Evolutionary conservation across 2,888 invertebrate genomes (phyloP), one percentile per base, ranked within the genome.

Genomic region (Acleris emargana): DNA sequence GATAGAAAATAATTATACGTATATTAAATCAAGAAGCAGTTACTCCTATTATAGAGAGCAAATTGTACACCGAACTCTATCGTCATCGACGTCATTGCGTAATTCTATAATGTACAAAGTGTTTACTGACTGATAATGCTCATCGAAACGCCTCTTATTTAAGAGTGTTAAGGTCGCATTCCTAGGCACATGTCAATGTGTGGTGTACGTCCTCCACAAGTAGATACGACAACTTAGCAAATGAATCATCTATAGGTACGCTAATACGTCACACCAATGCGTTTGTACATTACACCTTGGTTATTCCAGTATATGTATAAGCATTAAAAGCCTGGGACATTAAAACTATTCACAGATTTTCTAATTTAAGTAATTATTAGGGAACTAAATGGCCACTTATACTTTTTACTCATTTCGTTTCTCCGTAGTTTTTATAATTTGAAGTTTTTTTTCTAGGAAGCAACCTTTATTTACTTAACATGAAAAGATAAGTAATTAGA

Each of bases 131-230:
- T 79, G 82, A 86, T 87, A 87, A 79, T 78, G 79, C 73, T 74
- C 74, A 72, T 69, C 72, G 72, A 72, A 76, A 76, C 72, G 79
- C 80, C 77, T 80, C 77, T 81, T 80, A 66, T 78, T 70, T 73
- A 77, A 76, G 38, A 83, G 76, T 83, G 82, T 84, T 82, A 88
- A 83, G 78, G 81, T 83, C 84, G 75, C 89, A 91, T 91, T 89
- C 91, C 86, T 76, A 71, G 77, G 79, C 78, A 84, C 83, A 86
- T 88, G 89, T 87, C 89, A 57, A 57, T 22, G 45, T 52, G 17
- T 28, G 83, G 13, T 25, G 18, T 38, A 42, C 43, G 69, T 74
- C 72, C 71, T 69, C 70, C 67, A 69, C 72, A 75, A 71, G 71
- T 72, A 25, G 25, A 25, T 25, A 74, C 71, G 72, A 61, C 71